Percentiles rank a stretch among this genome's conserved stretches.
phyloP scores from a whole-genome alignment of 2,113 vertebrate genomes.

The Aleadryas rufinucha region DNA sequence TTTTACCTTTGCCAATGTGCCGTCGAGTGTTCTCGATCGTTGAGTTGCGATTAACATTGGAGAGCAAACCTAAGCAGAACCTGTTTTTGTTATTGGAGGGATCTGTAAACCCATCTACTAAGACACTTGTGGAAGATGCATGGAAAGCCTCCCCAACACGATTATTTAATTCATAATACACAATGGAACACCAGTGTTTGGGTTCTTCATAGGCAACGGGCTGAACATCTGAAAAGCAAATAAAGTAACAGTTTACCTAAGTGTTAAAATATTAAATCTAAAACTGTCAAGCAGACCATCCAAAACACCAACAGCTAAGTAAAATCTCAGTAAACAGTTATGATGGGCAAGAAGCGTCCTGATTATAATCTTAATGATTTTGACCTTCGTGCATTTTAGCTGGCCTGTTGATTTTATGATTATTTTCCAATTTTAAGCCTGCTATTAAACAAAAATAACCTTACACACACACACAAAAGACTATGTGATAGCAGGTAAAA shows the following conservation, averaged over 20 bases:
- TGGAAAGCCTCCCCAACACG: slow-evolving; percentile 95
- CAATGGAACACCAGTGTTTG: slow-evolving; percentile 97
- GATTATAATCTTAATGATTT: neutral
- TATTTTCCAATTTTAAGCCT: neutral
- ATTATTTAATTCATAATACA: slow-evolving; percentile 96
- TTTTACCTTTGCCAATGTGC: slow-evolving; percentile 93
- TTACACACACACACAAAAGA: neutral
- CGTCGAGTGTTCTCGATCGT: slow-evolving; percentile 95
- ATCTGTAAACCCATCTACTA: slow-evolving; percentile 96
- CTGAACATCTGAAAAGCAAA: slow-evolving; percentile 85
- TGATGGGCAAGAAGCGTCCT: neutral
- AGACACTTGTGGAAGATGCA: slow-evolving; percentile 93
- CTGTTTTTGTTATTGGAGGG: slow-evolving; percentile 97
- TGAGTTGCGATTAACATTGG: slow-evolving; percentile 95
- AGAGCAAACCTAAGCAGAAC: slow-evolving; percentile 94
- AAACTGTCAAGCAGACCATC: neutral
- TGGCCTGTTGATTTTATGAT: neutral
- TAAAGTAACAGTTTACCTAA: rapidly evolving
- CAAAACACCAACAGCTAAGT: neutral
- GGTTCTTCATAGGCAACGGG: slow-evolving; percentile 96
- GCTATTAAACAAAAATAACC: neutral
- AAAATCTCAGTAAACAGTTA: neutral
- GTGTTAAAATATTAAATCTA: neutral
- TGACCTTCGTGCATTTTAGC: neutral
- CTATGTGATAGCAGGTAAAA: neutral